A percentile compares a stretch with the other conserved stretches of the same genome.
These are phyloP conservation scores for Eueides isabella DNA, from an alignment of 1,140 invertebrate species.

Conservation along the genomic window DNA sequence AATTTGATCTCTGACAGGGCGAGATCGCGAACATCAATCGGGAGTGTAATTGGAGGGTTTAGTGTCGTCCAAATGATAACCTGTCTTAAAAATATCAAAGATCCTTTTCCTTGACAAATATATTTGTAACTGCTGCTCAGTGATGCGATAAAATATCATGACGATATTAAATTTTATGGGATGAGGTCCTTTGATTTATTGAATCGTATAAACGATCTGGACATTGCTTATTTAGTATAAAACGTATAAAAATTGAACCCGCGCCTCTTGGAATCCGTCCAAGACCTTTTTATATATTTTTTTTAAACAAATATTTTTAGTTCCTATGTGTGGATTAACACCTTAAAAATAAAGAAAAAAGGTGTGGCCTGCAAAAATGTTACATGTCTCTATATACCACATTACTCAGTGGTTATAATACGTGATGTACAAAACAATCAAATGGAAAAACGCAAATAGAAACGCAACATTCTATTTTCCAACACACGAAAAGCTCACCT, in stretches of 20 bases:
- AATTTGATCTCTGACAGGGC: slow-evolving; percentile 71
- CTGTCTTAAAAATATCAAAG: slow-evolving; percentile 49
- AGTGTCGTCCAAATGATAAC: slow-evolving; percentile 61
- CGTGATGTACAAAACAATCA: not conserved
- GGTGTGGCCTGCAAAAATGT: not conserved
- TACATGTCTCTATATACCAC: not conserved
- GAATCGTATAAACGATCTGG: not conserved
- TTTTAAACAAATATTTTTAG: too few relatives aligned
- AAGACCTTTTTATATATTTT: too few relatives aligned
- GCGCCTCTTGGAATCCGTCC: too few relatives aligned
- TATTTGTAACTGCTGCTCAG: slow-evolving; percentile 35
- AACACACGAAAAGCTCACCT: slow-evolving; percentile 29
- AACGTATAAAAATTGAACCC: too few relatives aligned
- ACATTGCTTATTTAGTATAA: too few relatives aligned
- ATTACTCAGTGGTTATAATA: not conserved
- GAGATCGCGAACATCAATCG: slow-evolving; percentile 71
- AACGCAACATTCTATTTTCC: slow-evolving; percentile 20
- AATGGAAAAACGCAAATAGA: slow-evolving; percentile 21
- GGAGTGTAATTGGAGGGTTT: slow-evolving; percentile 71
- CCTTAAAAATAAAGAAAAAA: too few relatives aligned
- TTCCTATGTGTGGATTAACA: too few relatives aligned
- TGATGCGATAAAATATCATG: slow-evolving; percentile 30
- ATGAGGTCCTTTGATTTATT: slow-evolving; percentile 25
- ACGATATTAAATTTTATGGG: slow-evolving; percentile 25
- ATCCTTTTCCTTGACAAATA: slow-evolving; percentile 44